Evolutionary conservation across 1,140 invertebrate species (phyloP), one percentile per base, ranked within the genome.

Genomic region (Drosophila teissieri): DNA sequence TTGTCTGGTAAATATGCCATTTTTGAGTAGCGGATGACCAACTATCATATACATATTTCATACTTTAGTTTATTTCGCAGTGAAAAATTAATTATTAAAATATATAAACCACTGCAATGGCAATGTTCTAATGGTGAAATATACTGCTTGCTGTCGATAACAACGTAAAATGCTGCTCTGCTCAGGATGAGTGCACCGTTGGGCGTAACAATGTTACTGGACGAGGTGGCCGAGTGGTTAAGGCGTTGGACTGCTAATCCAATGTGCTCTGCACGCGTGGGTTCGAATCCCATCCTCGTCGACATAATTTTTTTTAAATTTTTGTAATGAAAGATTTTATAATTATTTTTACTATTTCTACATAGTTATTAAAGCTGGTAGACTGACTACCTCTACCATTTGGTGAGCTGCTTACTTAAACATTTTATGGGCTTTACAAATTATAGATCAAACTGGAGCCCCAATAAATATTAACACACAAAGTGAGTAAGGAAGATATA

Each of bases 181-280:
- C 55, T 48, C 19, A 39, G 19, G 31, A 70, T 51, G 54, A 70
- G 11, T 19, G 24, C 1, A 5, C 2, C 49, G 69, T 88, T 78
- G n/a, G 80, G 42, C 52, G 51, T 31, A 64, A 42, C 19, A 24
- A 7, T 31, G 8, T 63, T 55, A 76, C 34, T 72, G 40, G 95
- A 96, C 95, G 95, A 96, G 95, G 95, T 96, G 96, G 95, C 95
- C 95, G 95, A 96, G 95, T 95, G 95, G 95, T 96, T 96, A 96
- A 96, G 95, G 95, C 95, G 95, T 96, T 96, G 95, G 95, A 96
- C 95, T 96, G 95, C 95, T 96, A 95, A 94, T 94, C 93, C 93
- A 93, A 94, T 94, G 93, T 93, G 93, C 93, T 94, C 93, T 93
- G 93, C 96, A 95, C 95, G 95, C 95, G 95, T 96, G 95, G 95